These are phyloP conservation scores for Nemurella pictetii DNA, from an alignment of 2,888 invertebrate genomes.

Conservation along the genomic window DNA sequence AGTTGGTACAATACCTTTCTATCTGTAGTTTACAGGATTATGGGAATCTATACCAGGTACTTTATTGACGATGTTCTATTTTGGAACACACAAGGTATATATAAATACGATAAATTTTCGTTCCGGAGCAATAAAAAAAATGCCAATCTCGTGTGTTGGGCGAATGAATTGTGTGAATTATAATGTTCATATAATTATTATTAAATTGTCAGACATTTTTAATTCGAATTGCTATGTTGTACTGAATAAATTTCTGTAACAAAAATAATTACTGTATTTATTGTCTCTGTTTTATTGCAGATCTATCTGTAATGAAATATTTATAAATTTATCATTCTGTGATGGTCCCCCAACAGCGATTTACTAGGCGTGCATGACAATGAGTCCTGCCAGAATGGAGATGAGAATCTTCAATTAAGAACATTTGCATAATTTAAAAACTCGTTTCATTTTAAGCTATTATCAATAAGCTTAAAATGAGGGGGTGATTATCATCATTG, in stretches of 20 bases:
- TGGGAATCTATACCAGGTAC: not conserved
- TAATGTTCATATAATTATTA: not conserved
- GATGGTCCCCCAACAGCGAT: no score
- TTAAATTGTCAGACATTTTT: constrained; percentile 8
- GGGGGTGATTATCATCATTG: no score
- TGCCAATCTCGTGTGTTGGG: not conserved
- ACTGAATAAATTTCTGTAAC: constrained; percentile 11
- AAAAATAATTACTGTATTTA: not conserved
- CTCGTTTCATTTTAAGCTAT: no score
- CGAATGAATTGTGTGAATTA: not conserved
- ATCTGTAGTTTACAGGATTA: not conserved
- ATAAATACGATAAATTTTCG: constrained; percentile 11
- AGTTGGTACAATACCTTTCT: not conserved
- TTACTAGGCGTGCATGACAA: no score
- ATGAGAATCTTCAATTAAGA: no score
- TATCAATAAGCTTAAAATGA: no score
- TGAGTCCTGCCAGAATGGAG: no score
- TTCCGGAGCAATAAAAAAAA: constrained; percentile 34
- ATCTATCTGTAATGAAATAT: not conserved
- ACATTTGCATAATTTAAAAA: no score
- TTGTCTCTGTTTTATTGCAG: not conserved
- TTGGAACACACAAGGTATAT: constrained; percentile 7
- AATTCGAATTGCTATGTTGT: constrained; percentile 21
- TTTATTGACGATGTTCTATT: constrained; percentile 11
- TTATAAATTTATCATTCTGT: no score